These are phyloP conservation scores for Lepidonotus clava DNA, from an alignment of 2,888 invertebrate species.

Conservation along the genomic window DNA sequence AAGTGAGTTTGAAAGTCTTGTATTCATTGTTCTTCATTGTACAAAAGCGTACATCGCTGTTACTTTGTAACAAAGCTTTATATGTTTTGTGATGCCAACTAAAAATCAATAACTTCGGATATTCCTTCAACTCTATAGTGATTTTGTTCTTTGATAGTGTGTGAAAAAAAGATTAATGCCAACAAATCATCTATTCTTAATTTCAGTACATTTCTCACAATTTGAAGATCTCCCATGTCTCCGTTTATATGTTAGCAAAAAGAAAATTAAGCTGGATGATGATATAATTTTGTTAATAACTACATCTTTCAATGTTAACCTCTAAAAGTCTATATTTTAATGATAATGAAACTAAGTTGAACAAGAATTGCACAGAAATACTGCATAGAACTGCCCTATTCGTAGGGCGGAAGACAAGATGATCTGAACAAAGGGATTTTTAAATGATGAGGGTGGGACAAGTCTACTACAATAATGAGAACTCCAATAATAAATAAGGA, in stretches of 20 bases:
- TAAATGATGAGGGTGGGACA: background rate
- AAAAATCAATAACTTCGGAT: no score
- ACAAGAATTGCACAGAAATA: background rate
- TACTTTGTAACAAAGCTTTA: no score
- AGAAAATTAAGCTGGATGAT: background rate
- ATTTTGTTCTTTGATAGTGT: background rate
- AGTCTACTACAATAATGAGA: background rate
- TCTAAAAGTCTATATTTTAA: no score
- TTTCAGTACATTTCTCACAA: background rate
- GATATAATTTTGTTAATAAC: background rate
- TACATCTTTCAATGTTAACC: background rate
- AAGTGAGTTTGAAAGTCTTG: no score
- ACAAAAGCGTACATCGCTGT: no score
- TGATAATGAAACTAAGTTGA: background rate
- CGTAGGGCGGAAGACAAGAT: slow-evolving; percentile 21
- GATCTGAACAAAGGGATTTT: background rate
- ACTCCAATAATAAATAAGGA: background rate
- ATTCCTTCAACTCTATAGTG: no score
- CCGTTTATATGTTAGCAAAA: background rate
- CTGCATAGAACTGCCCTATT: background rate
- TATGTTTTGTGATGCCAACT: no score
- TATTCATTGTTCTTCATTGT: no score
- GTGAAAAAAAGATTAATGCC: background rate
- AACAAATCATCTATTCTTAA: background rate
- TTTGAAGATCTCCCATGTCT: background rate